phyloP scores from a whole-genome alignment of 2,113 vertebrate genomes.

The Brachypteracias leptosomus region DNA sequence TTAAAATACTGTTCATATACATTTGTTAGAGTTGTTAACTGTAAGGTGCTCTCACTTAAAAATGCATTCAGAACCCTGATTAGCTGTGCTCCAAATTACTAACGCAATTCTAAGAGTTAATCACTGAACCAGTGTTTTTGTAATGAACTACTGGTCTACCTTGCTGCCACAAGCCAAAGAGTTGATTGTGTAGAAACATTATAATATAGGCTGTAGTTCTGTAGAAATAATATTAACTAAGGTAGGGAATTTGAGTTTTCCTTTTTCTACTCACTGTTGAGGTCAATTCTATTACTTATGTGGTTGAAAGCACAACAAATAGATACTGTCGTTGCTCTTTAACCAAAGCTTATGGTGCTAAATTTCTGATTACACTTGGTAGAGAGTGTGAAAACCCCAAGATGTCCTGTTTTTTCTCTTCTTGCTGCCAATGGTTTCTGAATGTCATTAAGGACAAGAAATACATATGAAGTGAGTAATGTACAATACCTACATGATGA shows the following conservation, averaged over 20 bases:
- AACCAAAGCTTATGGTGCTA: neutral
- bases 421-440: constrained; percentile 24
- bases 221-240: neutral
- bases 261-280: neutral
- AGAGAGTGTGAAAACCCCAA: constrained; percentile 9
- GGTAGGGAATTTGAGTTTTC: neutral
- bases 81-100: neutral
- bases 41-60: neutral
- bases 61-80: neutral
- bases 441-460: constrained; percentile 16
- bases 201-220: neutral
- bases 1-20: neutral
- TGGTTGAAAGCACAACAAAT: neutral
- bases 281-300: neutral
- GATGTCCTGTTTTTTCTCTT: neutral
- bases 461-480: neutral
- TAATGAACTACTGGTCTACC: neutral
- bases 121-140: neutral
- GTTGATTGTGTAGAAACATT: neutral
- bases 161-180: neutral
- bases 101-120: neutral
- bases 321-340: neutral
- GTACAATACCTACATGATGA: constrained; percentile 26
- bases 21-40: neutral
- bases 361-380: neutral